Base-by-base conservation (phyloP, 2,888 invertebrate species). In the Thereva nobilitata region DNA sequence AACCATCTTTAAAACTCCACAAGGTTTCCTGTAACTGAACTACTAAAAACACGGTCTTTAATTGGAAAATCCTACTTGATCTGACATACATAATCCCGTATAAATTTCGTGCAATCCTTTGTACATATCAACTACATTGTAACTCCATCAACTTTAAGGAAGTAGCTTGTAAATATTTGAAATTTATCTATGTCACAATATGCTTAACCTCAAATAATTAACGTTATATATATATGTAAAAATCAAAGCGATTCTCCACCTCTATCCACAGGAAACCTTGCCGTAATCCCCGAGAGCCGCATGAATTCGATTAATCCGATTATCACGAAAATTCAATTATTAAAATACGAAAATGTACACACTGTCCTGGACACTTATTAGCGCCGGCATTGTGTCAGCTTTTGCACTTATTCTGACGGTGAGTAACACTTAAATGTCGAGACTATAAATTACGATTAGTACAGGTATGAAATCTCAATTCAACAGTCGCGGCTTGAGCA, bases 401-500 rank as follows among this genome's bases (percentile, higher is more conserved):
- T 49, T 59, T 59, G 59, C 59, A 59, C 59, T 59, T 59, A 59
- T 59, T 59, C 59, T 59, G 59, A 59, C 59, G 49, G 59, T 38
- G 49, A 59, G 49, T 59, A 35, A 47, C 49, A 49, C 47, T 47
- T 49, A 12, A 40, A 37, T 59, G 47, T 59, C 47, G 45, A 45
- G 47, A 23, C 59, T 41, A 59, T 59, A 59, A 59, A 59, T 59
- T 47, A 45, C 59, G 37, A 59, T 59, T 59, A 38, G 23, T 37
- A 42, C 47, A 5, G 23, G 38, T 49, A 45, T 59, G 59, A 59
- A 38, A 49, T 47, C 59, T 59, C 49, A 59, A 59, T 59, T 49
- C 49, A 23, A 23, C 23, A 49, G 37, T 12, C 37, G 38, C 9
- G 42, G 12, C 49, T 23, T 49, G 40, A 38, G 41, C 55, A 12